Percentiles rank a stretch among this genome's conserved stretches.
These are phyloP conservation scores for Tamias sibiricus DNA, from an alignment of 2,113 vertebrate species.

Conservation along the genomic window DNA sequence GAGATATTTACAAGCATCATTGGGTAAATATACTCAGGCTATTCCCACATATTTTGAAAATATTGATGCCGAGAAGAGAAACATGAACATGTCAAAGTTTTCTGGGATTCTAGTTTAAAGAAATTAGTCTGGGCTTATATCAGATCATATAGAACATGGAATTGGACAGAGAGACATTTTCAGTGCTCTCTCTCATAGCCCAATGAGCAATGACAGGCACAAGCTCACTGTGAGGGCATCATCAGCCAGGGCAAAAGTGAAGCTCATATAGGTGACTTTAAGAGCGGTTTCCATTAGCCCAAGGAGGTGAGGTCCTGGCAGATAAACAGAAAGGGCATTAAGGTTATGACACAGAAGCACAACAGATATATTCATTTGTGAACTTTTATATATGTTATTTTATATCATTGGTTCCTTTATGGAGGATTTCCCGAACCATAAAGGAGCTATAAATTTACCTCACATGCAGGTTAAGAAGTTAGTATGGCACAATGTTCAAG, in stretches of 20 bases:
- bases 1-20: background rate
- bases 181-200: background rate
- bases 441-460: background rate
- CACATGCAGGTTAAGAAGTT: background rate
- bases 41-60: background rate
- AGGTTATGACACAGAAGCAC: background rate
- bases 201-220: background rate
- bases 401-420: background rate
- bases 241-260: background rate
- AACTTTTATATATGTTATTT: background rate
- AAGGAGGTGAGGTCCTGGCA: no score
- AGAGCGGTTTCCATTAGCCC: background rate
- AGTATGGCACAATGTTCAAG: background rate
- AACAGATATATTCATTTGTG: background rate
- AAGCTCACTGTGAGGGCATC: background rate
- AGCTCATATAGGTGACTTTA: background rate
- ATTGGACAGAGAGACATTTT: background rate
- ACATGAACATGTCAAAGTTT: background rate
- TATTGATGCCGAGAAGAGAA: background rate
- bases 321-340: background rate
- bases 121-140: background rate
- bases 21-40: background rate
- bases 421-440: background rate
- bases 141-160: accelerated
- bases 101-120: background rate